phyloP scores from a whole-genome alignment of 2,888 invertebrate genomes.

The Xestobium rufovillosum region DNA sequence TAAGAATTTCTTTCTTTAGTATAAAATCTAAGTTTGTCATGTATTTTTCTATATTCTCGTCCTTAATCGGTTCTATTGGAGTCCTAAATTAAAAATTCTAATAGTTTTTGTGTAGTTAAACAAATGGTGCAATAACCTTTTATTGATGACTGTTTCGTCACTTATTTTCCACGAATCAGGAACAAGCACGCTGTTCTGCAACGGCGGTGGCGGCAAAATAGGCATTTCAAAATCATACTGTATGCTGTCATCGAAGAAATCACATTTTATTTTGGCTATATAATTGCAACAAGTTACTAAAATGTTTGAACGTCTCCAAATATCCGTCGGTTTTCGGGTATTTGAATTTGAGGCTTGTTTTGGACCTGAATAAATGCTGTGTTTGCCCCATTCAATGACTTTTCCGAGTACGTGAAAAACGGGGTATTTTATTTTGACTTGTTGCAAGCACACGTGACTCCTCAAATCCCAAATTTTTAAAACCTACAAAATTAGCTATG shows the following conservation, averaged over 20 bases:
- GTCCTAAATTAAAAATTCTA: no score
- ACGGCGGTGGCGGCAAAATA: slow-evolving; percentile 37
- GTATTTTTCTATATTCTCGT: slow-evolving; percentile 8
- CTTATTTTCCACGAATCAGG: slow-evolving; percentile 37
- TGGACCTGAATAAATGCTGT: slow-evolving; percentile 51
- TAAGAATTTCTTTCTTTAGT: slow-evolving; percentile 31
- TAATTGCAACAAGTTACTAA: slow-evolving; percentile 51
- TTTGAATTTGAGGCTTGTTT: slow-evolving; percentile 23
- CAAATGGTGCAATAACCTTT: no score
- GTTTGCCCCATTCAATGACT: slow-evolving; percentile 50
- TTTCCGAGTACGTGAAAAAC: slow-evolving; percentile 51
- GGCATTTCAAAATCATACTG: slow-evolving; percentile 27
- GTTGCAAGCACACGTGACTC: slow-evolving; percentile 51
- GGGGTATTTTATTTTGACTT: slow-evolving; percentile 49
- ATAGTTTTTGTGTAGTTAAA: no score
- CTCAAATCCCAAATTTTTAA: slow-evolving; percentile 55
- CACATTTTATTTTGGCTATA: slow-evolving; percentile 42
- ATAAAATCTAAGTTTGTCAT: slow-evolving; percentile 24
- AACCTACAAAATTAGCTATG: slow-evolving; percentile 38
- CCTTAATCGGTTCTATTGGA: no score
- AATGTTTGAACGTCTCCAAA: slow-evolving; percentile 42
- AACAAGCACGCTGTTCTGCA: slow-evolving; percentile 40
- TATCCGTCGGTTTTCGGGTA: slow-evolving; percentile 11
- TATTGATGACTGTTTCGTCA: no score
- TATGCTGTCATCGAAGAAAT: slow-evolving; percentile 27